Conservation (phyloP, 2,888 invertebrate species). For the Aspidiotus rigidus region DNA sequence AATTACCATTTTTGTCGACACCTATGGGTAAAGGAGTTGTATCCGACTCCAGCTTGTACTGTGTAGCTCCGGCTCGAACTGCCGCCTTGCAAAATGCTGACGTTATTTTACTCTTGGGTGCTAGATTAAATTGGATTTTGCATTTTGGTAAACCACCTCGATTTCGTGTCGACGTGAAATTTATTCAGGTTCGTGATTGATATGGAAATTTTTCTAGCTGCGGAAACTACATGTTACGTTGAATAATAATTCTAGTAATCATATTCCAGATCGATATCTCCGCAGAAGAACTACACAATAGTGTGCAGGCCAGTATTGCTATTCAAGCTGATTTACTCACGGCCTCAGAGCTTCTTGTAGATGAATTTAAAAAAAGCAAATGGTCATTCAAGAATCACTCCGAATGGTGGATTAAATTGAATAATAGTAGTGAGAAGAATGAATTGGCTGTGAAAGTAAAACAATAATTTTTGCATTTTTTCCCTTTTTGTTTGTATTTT, state of each 20-base stretch:
- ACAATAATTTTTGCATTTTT: no score
- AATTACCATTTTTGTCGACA: conserved; percentile 82
- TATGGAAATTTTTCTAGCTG: neutral
- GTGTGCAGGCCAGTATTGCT: conserved; percentile 66
- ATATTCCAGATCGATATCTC: conserved; percentile 63
- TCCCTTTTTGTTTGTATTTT: neutral
- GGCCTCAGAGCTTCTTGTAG: conserved; percentile 56
- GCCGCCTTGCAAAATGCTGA: conserved; percentile 78
- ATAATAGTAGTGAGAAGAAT: conserved; percentile 63
- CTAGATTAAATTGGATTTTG: conserved; percentile 93
- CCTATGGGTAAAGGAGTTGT: conserved; percentile 74
- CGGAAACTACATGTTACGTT: neutral
- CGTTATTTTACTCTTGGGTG: conserved; percentile 77
- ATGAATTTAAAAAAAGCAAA: conserved; percentile 50
- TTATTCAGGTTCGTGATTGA: conserved; percentile 63
- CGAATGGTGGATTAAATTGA: conserved; percentile 69
- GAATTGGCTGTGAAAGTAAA: conserved; percentile 56
- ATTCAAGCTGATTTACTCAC: conserved; percentile 76
- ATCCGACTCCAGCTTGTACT: conserved; percentile 44
- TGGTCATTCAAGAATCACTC: conserved; percentile 51
- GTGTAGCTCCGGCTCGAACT: conserved; percentile 81
- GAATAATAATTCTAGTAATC: neutral
- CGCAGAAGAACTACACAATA: conserved; percentile 88
- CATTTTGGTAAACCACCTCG: conserved; percentile 89
- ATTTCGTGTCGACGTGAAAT: conserved; percentile 68